Base-by-base conservation (phyloP, 2,113 vertebrate species). In the Morone chrysops region DNA sequence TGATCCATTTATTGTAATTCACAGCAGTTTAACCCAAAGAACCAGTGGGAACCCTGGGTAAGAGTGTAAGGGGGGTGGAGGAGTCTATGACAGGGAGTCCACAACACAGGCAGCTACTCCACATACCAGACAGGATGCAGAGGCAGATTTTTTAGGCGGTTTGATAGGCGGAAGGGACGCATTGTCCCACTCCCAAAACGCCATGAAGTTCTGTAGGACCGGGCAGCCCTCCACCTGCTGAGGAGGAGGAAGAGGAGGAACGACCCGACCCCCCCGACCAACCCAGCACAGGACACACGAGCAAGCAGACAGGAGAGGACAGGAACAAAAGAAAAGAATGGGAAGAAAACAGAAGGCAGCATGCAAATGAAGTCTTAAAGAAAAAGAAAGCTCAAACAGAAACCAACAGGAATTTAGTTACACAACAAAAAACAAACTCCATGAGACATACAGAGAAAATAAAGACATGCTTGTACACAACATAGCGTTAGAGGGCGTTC, bases 151-250 rank as follows among this genome's bases (percentile, higher is more conserved):
- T 98, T 97, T 97, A 91, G 97, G 97, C 80, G 95, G 97, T 93
- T 96, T 96, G 94, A 95, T 84, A 91, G 96, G 96, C 88, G 94
- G 96, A 94, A 96, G 94, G 85, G 92, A 94, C 47, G 95, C 95
- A 94, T 97, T 96, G 93, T 97, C 97, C 97, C 97, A 97, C 94
- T 98, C 97, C 97, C 97, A 97, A 95, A 98, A 97, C 82, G 96
- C 96, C 96, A 97, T 96, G 92, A 96, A 97, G 94, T 97, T 98
- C 95, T 97, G 97, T 93, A 93, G 95, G 93, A 96, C 91, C 94
- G 96, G 91, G 95, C 94, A 94, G 91, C 96, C 96, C 95, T 96
- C 87, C 70, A 94, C 95, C 92, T 96, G 96, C 96, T 96, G 93
- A 90, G 81, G 78, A 78, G 82, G 84, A 85, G 87, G 61, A 78